Evolutionary conservation across 53 echinoderm and acorn worm genomes (phyloP).

Genomic region (Actinopyga echinites): DNA sequence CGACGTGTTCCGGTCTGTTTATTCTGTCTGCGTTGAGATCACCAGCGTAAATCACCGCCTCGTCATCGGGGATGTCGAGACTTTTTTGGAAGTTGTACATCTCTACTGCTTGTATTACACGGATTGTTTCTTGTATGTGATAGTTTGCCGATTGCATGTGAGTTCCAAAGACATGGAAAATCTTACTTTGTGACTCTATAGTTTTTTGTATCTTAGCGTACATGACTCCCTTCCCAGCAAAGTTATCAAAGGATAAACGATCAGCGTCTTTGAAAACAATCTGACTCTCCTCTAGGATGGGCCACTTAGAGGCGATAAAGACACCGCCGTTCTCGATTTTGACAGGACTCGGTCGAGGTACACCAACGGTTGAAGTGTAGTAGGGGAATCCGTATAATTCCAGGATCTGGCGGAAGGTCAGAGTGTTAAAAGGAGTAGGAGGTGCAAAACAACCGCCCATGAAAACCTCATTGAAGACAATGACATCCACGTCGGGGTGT

Average conservation of each 20-base stretch:
- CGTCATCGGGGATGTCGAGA: conserved; percentile 52
- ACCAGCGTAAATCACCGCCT: conserved; percentile 88
- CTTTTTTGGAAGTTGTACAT: conserved; percentile 60
- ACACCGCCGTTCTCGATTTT: conserved; percentile 69
- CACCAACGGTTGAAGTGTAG: conserved; percentile 74
- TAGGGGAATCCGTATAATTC: conserved; percentile 68
- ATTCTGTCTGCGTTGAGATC: conserved; percentile 70
- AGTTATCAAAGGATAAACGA: conserved; percentile 49
- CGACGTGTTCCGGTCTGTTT: conserved; percentile 31
- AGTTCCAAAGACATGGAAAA: conserved; percentile 83
- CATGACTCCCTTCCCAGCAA: conserved; percentile 81
- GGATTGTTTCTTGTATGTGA: conserved; percentile 40
- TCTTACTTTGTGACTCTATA: conserved; percentile 54
- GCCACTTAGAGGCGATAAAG: conserved; percentile 76
- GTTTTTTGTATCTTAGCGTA: conserved; percentile 79
- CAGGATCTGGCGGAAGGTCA: conserved; percentile 74
- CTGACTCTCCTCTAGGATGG: conserved; percentile 69
- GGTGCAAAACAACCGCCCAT: conserved; percentile 91
- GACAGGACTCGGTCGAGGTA: conserved; percentile 46
- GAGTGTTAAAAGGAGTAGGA: conserved; percentile 46
- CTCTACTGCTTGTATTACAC: conserved; percentile 73
- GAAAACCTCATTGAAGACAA: conserved; percentile 88
- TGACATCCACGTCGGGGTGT: conserved; percentile 84
- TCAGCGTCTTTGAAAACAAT: conserved; percentile 63
- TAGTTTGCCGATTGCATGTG: conserved; percentile 78